Conservation (phyloP, 2,888 invertebrate genomes). For the Rambutsinella grinnellia region DNA sequence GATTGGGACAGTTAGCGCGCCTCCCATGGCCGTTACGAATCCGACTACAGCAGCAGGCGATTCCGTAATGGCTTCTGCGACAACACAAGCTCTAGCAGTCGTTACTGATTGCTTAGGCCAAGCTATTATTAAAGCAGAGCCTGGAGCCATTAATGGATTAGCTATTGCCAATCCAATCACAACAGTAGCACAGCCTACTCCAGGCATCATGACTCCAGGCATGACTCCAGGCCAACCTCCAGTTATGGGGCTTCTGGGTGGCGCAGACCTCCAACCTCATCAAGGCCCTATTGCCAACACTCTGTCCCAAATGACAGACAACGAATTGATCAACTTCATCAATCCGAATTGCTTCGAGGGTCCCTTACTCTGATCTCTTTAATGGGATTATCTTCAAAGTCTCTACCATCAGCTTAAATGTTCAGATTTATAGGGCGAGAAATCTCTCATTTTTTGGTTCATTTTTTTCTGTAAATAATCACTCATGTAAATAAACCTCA, state of each 20-base stretch:
- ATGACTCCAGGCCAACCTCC: neutral
- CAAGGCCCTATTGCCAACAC: conserved; percentile 59
- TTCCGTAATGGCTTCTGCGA: conserved; percentile 12
- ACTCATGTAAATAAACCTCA: no score
- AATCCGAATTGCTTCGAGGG: conserved; percentile 89
- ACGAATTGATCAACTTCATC: conserved; percentile 88
- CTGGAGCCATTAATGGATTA: neutral
- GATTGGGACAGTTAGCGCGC: conserved; percentile 5
- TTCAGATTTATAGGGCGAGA: conserved; percentile 27
- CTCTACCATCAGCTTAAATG: conserved; percentile 53
- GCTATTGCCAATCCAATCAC: conserved; percentile 10
- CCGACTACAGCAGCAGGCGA: conserved; percentile 5
- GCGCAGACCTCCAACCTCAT: conserved; percentile 53
- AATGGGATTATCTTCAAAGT: conserved; percentile 4
- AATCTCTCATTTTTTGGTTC: conserved; percentile 30
- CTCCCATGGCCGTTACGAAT: conserved; percentile 3
- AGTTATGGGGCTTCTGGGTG: conserved; percentile 39
- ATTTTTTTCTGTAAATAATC: no score
- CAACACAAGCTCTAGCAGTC: neutral
- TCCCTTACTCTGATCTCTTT: conserved; percentile 67
- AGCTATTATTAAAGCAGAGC: conserved; percentile 45
- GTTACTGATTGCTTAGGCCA: conserved; percentile 51
- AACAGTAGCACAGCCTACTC: conserved; percentile 3
- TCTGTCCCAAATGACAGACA: conserved; percentile 87
- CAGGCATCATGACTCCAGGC: neutral